phyloP scores from a whole-genome alignment of 2,888 invertebrate genomes.

The Biston betularia region DNA sequence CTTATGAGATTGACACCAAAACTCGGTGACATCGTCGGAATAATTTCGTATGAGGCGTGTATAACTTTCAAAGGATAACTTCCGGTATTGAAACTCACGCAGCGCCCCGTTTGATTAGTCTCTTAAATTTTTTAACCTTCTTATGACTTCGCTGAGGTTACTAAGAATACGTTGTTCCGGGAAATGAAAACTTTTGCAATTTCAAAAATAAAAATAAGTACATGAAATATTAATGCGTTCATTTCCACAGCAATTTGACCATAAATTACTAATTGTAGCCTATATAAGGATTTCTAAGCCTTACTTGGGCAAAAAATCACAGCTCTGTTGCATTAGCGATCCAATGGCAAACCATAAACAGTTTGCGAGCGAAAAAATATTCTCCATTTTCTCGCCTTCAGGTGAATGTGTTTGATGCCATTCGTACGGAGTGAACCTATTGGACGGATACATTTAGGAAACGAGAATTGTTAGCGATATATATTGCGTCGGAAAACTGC shows the following conservation, averaged over 20 bases:
- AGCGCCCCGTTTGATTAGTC: slow-evolving; percentile 57
- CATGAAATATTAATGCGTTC: slow-evolving; percentile 28
- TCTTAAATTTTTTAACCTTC: slow-evolving; percentile 53
- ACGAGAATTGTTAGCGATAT: slow-evolving; percentile 40
- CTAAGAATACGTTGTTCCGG: slow-evolving; percentile 57
- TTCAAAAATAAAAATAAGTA: neutral
- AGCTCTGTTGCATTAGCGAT: slow-evolving; percentile 98
- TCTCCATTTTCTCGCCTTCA: slow-evolving; percentile 94
- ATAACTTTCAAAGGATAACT: slow-evolving; percentile 42
- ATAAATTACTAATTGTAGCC: slow-evolving; percentile 21
- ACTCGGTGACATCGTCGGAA: slow-evolving; percentile 36
- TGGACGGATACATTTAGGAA: slow-evolving; percentile 57
- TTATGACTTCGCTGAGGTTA: slow-evolving; percentile 82
- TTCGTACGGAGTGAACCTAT: slow-evolving; percentile 97
- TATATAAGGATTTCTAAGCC: slow-evolving; percentile 62
- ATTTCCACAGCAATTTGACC: slow-evolving; percentile 43
- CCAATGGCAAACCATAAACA: slow-evolving; percentile 99
- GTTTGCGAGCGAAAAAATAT: slow-evolving; percentile 96
- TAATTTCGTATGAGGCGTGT: slow-evolving; percentile 44
- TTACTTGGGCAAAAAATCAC: slow-evolving; percentile 98
- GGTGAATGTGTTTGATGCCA: slow-evolving; percentile 96
- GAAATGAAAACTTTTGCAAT: slow-evolving; percentile 52
- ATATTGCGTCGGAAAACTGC: slow-evolving; percentile 17
- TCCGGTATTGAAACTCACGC: slow-evolving; percentile 50
- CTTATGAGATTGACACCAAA: slow-evolving; percentile 40